Evolutionary conservation across 1,140 invertebrate genomes (phyloP).

Genomic region (Drosophila sucinea): DNA sequence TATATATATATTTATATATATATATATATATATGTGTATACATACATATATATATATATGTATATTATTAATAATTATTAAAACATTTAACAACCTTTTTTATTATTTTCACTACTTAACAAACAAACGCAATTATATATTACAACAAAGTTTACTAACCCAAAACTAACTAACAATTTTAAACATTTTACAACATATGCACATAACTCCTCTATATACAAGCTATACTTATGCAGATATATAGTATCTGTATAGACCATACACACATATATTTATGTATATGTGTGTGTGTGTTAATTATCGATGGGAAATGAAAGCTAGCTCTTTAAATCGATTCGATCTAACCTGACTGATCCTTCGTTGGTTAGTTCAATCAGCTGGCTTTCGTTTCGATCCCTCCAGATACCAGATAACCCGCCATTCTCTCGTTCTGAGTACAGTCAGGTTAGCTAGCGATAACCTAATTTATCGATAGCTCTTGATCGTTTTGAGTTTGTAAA

Average conservation of each 20-base stretch:
- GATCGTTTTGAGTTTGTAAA: conserved; percentile 72
- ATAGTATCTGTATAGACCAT: conserved; percentile 33
- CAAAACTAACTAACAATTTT: conserved; percentile 60
- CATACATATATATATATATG: conserved; percentile 45
- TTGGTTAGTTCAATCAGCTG: neutral
- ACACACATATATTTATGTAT: conserved; percentile 25
- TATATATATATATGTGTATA: conserved; percentile 37
- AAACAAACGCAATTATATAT: conserved; percentile 38
- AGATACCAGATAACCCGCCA: conserved; percentile 1
- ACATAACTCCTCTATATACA: conserved; percentile 49
- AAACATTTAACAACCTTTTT: conserved; percentile 31
- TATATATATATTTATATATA: conserved; percentile 28
- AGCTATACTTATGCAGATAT: conserved; percentile 34
- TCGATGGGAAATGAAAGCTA: neutral
- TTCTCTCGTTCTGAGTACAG: conserved; percentile 36
- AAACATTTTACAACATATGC: conserved; percentile 48
- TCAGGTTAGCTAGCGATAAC: conserved; percentile 54
- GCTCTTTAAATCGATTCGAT: neutral
- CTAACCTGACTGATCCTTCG: neutral
- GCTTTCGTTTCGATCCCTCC: neutral
- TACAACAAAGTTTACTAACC: conserved; percentile 61
- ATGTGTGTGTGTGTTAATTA: conserved; percentile 3
- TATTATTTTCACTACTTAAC: conserved; percentile 20
- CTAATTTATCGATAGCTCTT: conserved; percentile 39
- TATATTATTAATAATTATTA: conserved; percentile 40